Base-by-base conservation (phyloP, 2,888 invertebrate species). In the Tolmerus cingulatus region DNA sequence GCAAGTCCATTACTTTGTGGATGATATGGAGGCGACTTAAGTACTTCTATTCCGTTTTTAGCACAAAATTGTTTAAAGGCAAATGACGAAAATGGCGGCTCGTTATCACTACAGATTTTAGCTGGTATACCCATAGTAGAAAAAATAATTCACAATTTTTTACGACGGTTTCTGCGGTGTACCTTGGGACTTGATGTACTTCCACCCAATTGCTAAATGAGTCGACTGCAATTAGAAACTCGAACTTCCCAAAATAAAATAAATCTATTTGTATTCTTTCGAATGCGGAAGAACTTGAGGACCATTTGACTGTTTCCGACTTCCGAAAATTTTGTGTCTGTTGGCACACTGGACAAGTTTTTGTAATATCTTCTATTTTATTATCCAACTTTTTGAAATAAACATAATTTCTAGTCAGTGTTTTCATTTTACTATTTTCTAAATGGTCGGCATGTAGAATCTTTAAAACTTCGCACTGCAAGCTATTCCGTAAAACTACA, bases 131-230 rank as follows among this genome's bases (percentile, higher is more conserved):
- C 90, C 87, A 89, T 90, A n/a, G 89, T 87, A 19, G 89, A 86
- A 89, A 90, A 90, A 27, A 87, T 85, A 78, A 89, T 87, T 43
- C 87, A 88, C 8, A 88, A 79, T 81, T 88, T 86, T 86, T 84
- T 16, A 89, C 88, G 12, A 87, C 66, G 27, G 30, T 27, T 46
- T 74, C 27, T 0, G 86, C 87, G 30, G 88, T 87, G 27, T 87
- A 88, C 85, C 79, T 89, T 2, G 87, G 86, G 87, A 90, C 89
- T 23, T 87, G 87, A 87, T 89, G 89, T 8, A 91, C 90, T 88
- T 93, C 92, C 1, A 91, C 89, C 91, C 91, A 93, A 89, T 92
- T 93, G 0, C 91, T 91, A 88, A 90, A 90, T 1, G 91, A 89
- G 88, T 93, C 92, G 2, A 91, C 90, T 1, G 92, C 88, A 16